Base-by-base conservation (phyloP, 1,140 invertebrate species). In the Ceratina australensis region DNA sequence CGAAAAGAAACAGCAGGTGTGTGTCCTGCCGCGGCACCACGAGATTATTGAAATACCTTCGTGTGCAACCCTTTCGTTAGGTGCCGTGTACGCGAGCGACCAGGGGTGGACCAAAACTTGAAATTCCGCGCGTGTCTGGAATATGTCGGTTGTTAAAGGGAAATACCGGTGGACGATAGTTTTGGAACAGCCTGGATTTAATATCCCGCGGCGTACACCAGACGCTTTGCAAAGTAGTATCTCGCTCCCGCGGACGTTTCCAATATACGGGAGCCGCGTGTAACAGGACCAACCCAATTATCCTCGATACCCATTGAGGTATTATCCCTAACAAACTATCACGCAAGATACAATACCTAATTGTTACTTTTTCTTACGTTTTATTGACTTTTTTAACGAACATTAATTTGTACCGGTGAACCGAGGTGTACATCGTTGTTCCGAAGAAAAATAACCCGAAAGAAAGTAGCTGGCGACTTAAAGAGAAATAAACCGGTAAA, bases 1-100 rank as follows among this genome's bases (percentile, higher is more conserved):
- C 4, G 52, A 54, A 4, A 24, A 50, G 26, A 52, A 61, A 8
- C 18, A 8, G 20, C 16, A 18, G 54, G 42, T 24, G 49, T 49
- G 24, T 28, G 66, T 60, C 78, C 72, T 74, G 28, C 74, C 56
- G 68, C 78, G 71, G 78, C 68, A 59, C 56, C 75, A 61, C 82
- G 72, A 69, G n/a, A 63, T 78, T 84, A 81, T 84, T 49, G 78
- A 74, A 81, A 85, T 84, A 84, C 84, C 83, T 85, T 84, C 65
- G 56, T 33, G 10, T 42, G 72, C 73, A 68, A 84, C 74, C 76
- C 66, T 78, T 74, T 78, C 69, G 79, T 84, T 74, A 67, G 83
- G 56, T 68, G 49, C 57, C 66, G 26, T 42, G n/a, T 42, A 42
- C 18, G 50, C 49, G 28, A 63, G 56, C 61, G 60, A 50, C 69